These are phyloP conservation scores for Apodemus agrarius DNA, from an alignment of 2,797 vertebrate species.

Conservation along the genomic window DNA sequence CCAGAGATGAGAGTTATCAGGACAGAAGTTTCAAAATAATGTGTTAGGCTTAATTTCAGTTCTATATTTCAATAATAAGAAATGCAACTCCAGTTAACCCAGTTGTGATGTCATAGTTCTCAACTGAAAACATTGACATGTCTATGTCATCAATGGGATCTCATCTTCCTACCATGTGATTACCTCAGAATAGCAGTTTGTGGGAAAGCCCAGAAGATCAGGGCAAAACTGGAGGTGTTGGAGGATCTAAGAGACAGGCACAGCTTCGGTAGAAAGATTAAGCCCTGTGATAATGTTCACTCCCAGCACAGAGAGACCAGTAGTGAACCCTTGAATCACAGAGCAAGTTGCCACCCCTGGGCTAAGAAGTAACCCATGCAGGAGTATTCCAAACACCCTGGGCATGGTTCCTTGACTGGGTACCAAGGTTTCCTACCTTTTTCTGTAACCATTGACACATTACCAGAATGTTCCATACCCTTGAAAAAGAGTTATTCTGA, in stretches of 20 bases:
- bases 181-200: neutral
- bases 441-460: neutral
- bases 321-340: neutral
- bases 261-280: neutral
- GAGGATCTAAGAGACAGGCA: neutral
- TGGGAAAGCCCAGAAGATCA: neutral
- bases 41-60: neutral
- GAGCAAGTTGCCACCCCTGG: neutral
- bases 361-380: neutral
- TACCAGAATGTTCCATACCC: too few species aligned
- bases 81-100: neutral
- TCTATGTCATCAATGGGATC: neutral
- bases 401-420: neutral
- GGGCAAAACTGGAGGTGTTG: neutral
- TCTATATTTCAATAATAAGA: conserved; percentile 20
- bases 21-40: conserved; percentile 12
- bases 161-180: neutral
- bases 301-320: neutral
- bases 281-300: neutral
- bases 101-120: neutral
- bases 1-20: neutral
- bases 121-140: neutral
- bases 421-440: neutral
- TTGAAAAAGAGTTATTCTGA: neutral
- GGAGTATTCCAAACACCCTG: neutral